phyloP scores from a whole-genome alignment of 2,113 vertebrate genomes.

The Ciconia boyciana region DNA sequence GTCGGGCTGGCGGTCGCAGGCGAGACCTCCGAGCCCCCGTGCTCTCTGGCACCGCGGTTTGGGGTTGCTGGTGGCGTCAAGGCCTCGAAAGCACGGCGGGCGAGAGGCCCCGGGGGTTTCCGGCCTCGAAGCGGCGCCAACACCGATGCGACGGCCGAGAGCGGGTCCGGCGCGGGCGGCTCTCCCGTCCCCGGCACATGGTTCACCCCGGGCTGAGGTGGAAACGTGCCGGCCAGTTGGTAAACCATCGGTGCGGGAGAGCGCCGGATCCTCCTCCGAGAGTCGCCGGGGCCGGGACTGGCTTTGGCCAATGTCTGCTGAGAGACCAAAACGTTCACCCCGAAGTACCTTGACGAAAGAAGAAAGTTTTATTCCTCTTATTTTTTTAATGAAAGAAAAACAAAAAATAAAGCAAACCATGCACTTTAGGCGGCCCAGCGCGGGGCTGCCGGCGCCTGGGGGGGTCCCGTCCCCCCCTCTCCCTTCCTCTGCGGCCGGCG shows the following conservation, averaged over 20 bases:
- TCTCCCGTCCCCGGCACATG: accelerated
- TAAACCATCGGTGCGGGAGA: neutral
- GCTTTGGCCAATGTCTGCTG: slow-evolving; percentile 65
- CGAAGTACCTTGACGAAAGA: slow-evolving; percentile 73
- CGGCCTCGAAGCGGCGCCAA: accelerated
- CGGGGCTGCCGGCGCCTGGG: slow-evolving; percentile 51
- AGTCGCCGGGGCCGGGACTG: neutral
- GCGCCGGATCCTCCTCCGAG: neutral
- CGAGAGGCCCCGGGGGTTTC: neutral
- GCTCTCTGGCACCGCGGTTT: neutral
- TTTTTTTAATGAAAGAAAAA: slow-evolving; percentile 79
- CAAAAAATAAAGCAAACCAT: slow-evolving; percentile 70
- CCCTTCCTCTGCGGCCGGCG: slow-evolving; percentile 46
- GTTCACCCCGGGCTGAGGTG: neutral
- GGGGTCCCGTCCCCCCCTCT: neutral
- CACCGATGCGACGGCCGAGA: accelerated
- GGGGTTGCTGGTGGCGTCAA: neutral
- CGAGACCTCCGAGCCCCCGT: neutral
- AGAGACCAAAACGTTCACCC: slow-evolving; percentile 74
- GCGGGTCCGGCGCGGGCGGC: accelerated
- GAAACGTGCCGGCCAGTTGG: neutral
- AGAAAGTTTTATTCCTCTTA: slow-evolving; percentile 78
- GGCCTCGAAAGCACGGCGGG: accelerated
- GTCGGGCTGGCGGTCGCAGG: neutral
- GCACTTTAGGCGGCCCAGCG: slow-evolving; percentile 74